Conservation (phyloP, 2,888 invertebrate species). For the Xestia rhomboidea region DNA sequence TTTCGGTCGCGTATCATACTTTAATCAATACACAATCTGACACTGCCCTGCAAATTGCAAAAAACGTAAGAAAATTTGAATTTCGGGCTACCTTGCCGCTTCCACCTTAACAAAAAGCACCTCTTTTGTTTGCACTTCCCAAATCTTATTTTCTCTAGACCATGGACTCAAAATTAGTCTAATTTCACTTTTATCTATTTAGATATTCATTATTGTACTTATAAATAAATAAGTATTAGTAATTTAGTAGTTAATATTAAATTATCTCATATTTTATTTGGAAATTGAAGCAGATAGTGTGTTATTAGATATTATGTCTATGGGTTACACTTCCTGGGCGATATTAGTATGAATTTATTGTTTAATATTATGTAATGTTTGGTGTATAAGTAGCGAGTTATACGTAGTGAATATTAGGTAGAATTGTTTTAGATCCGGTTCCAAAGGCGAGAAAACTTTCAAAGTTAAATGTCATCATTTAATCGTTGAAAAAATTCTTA, state of each 20-base stretch:
- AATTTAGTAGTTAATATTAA: constrained; percentile 50
- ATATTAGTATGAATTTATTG: constrained; percentile 66
- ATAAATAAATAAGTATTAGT: constrained; percentile 54
- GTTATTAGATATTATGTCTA: constrained; percentile 60
- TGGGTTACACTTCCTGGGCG: constrained; percentile 65
- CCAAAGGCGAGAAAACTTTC: constrained; percentile 28
- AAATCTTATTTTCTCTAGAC: constrained; percentile 26
- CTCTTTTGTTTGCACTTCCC: constrained; percentile 10
- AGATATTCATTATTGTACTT: constrained; percentile 58
- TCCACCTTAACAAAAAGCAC: background rate
- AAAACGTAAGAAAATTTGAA: too few species aligned
- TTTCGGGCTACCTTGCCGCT: too few species aligned
- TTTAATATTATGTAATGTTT: constrained; percentile 46
- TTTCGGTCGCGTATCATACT: too few species aligned
- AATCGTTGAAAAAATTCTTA: background rate
- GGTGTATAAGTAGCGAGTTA: constrained; percentile 53
- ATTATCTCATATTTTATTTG: constrained; percentile 61
- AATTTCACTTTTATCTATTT: constrained; percentile 49
- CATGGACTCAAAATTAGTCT: constrained; percentile 31
- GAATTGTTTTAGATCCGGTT: constrained; percentile 16
- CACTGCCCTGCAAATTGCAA: too few species aligned
- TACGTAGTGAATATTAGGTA: constrained; percentile 49
- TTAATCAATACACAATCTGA: too few species aligned
- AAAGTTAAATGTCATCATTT: background rate
- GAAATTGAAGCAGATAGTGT: constrained; percentile 45